Base-by-base conservation (phyloP, 2,888 invertebrate genomes). In the Mythimna lalbum region DNA sequence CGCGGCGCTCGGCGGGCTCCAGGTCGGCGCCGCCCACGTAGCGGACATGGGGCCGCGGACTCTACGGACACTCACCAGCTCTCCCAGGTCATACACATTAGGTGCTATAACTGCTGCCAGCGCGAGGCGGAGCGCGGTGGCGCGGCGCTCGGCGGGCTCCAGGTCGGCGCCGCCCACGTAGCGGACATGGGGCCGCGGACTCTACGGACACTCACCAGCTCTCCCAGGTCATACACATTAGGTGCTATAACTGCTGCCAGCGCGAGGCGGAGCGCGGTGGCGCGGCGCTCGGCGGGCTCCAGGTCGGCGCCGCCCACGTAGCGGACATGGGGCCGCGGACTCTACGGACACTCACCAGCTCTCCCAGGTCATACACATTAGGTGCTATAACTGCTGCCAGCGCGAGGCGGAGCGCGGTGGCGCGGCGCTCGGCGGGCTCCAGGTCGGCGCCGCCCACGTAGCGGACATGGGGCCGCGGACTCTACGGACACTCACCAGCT, bases 31-130 rank as follows among this genome's bases (percentile, higher is more conserved):
- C n/a, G n/a, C 27, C 27, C 27, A 27, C 27, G 27, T 33, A 33
- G 33, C 33, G 33, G 33, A 33, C 33, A 33, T 33, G 33, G 33
- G 33, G 33, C 33, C 33, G 33, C 33, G 33, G 33, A 33, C 33
- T 33, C 33, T 33, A 33, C 33, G 33, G 33, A 33, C 4, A 39
- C 39, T 39, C 39, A 39, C 98, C 93, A 99, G 96, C 93, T 99
- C 99, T 0, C 99, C 99, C 84, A 99, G 97, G 92, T 99, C 99
- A 92, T 99, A 99, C 27, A 99, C 98, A 31, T 98, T 98, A 86
- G 99, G 98, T 0, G 99, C 99, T 2, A 99, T 96, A 33, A 99
- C 96, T 0, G 99, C 99, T 0, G 99, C 99, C 10, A 99, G 94
- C 0, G 99, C 98, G 6, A 99, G 96, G 85, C 99, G 97, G 90